Evolutionary conservation across 2,797 vertebrate genomes (phyloP).

Genomic region (Ciconia nigra): DNA sequence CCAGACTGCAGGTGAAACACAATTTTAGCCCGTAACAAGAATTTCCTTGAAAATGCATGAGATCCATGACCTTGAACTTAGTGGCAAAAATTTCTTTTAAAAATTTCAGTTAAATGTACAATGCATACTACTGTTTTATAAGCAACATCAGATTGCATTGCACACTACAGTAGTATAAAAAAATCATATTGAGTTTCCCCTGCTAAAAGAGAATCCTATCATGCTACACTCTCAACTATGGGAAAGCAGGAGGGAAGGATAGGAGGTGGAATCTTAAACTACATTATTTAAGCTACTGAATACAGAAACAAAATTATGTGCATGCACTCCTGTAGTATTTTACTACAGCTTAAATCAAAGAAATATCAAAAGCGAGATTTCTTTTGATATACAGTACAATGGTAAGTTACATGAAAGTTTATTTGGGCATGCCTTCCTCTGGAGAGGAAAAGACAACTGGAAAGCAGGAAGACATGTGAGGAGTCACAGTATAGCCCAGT

Average conservation of each 20-base stretch:
- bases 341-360: constrained; percentile 19
- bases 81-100: background rate
- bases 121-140: background rate
- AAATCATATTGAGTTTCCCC: background rate
- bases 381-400: constrained; percentile 2
- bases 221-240: background rate
- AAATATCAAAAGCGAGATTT: background rate
- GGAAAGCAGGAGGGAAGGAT: background rate
- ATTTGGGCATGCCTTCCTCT: background rate
- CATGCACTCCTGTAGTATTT: background rate
- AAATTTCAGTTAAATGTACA: background rate
- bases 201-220: background rate
- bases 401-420: background rate
- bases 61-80: constrained; percentile 68
- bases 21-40: background rate
- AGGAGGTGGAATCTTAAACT: background rate
- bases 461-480: background rate
- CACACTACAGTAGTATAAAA: background rate
- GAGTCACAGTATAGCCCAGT: background rate
- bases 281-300: background rate
- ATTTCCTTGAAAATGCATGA: background rate
- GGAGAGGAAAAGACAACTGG: background rate
- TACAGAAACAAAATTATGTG: background rate
- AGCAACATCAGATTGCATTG: background rate
- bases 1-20: constrained; percentile 69